phyloP scores from a whole-genome alignment of 2,113 vertebrate species.

The Spizaetus ornatus region DNA sequence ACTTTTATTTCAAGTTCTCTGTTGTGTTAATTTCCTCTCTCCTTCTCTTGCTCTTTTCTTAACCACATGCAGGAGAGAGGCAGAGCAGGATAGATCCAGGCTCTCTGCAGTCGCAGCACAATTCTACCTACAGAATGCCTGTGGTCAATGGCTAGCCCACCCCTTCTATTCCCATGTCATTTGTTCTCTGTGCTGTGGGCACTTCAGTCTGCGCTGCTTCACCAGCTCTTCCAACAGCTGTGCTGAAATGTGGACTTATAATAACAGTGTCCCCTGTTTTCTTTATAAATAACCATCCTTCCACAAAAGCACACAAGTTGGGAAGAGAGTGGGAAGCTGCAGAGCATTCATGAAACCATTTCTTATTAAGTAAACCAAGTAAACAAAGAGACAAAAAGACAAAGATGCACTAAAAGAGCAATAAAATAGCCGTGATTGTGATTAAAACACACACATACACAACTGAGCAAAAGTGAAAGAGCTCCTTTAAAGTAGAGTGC shows the following conservation, averaged over 20 bases:
- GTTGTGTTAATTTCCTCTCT: slow-evolving; percentile 50
- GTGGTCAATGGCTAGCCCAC: background rate
- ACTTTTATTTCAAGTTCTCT: slow-evolving; percentile 43
- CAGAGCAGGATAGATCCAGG: background rate
- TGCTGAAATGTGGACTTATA: background rate
- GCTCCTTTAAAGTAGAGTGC: background rate
- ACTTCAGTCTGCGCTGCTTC: background rate
- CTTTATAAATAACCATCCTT: background rate
- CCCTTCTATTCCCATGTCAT: background rate
- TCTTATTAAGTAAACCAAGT: background rate
- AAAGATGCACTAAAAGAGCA: background rate
- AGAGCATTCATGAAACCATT: background rate
- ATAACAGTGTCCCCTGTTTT: background rate
- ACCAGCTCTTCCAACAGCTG: background rate
- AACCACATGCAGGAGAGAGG: background rate
- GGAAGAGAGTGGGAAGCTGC: background rate
- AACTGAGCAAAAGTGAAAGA: background rate
- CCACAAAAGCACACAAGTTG: background rate
- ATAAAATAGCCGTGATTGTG: background rate
- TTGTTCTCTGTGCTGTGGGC: background rate
- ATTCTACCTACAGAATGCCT: background rate
- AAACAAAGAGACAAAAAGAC: background rate
- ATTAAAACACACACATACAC: background rate
- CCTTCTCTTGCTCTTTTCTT: background rate
- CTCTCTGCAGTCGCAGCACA: background rate